Percentiles rank a stretch among this genome's conserved stretches.
phyloP scores from a whole-genome alignment of 2,113 vertebrate species.

The Rhadina sibilatrix region DNA sequence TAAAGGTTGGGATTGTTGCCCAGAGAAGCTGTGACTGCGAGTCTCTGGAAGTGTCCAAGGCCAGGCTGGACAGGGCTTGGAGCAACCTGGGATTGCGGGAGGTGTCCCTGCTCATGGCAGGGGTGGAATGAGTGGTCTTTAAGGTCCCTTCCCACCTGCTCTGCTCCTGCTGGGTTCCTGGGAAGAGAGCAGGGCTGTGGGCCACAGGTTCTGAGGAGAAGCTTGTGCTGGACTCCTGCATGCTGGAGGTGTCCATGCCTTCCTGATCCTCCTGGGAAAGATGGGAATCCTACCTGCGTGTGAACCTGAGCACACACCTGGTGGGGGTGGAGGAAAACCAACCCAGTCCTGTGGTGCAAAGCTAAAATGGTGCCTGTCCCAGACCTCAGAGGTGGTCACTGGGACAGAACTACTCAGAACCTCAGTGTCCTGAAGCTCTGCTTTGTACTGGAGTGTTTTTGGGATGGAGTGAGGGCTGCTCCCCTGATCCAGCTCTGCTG shows the following conservation, averaged over 20 bases:
- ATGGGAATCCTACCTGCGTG: rapidly evolving
- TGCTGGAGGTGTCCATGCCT: not conserved
- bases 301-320: not conserved
- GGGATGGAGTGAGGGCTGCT: not conserved
- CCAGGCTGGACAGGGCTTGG: not conserved
- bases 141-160: not conserved
- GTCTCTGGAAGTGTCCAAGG: not conserved
- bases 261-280: not conserved
- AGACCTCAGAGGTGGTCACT: rapidly evolving
- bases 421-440: too few relatives aligned
- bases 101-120: not conserved
- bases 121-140: not conserved
- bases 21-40: not conserved
- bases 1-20: not conserved
- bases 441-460: rapidly evolving
- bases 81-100: rapidly evolving
- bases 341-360: rapidly evolving
- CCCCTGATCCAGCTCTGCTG: not conserved
- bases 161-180: not conserved
- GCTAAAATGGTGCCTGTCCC: not conserved
- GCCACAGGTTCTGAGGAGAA: not conserved
- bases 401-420: too few relatives aligned
- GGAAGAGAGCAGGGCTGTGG: not conserved
- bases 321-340: rapidly evolving
- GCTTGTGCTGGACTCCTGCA: not conserved